Evolutionary conservation across 2,797 vertebrate genomes (phyloP), one percentile per base, ranked within the genome.

Genomic region (Poecilia velifera): DNA sequence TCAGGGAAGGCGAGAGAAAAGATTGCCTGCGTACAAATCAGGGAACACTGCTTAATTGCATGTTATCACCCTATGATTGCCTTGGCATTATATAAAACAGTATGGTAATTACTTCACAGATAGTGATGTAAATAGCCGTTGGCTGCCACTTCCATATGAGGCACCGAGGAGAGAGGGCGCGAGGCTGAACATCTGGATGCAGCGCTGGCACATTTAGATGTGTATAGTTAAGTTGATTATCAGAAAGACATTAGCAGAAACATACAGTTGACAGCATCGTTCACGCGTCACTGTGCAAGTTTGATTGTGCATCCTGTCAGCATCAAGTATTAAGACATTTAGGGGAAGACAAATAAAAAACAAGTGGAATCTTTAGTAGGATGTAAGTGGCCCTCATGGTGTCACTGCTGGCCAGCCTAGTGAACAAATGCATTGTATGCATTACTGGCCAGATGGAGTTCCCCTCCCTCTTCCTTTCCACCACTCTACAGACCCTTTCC

Each of bases 11-110:
- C 95, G 96, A 96, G 94, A 92, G 78, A 84, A 86, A 89, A 94
- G 92, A 95, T 91, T 90, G 92, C 92, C 95, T 89, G 87, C 79
- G 86, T 94, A 92, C 87, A 90, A 97, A 96, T 98, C 97, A 96
- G 96, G 96, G 96, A 98, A 97, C 96, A 97, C 96, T 96, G 96
- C 97, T 98, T 98, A 99, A 99, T 98, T 98, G 98, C 97, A 95
- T 98, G 98, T 98, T 99, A 99, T 98, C 97, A 97, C 97, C 97
- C 96, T 95, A 95, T 98, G 98, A 99, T 99, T 99, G 97, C 97
- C 96, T 97, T 97, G 96, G 97, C 97, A 97, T 98, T 99, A 97
- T 98, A 98, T 98, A 98, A 98, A 99, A 98, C 97, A 97, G 97
- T 98, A 97, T 97, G 97, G 97, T 99, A 98, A 99, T 99, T 98